A percentile compares a stretch with the other conserved stretches of the same genome.
These are phyloP conservation scores for Corythornis cristatus DNA, from an alignment of 2,113 vertebrate species.

Conservation along the genomic window DNA sequence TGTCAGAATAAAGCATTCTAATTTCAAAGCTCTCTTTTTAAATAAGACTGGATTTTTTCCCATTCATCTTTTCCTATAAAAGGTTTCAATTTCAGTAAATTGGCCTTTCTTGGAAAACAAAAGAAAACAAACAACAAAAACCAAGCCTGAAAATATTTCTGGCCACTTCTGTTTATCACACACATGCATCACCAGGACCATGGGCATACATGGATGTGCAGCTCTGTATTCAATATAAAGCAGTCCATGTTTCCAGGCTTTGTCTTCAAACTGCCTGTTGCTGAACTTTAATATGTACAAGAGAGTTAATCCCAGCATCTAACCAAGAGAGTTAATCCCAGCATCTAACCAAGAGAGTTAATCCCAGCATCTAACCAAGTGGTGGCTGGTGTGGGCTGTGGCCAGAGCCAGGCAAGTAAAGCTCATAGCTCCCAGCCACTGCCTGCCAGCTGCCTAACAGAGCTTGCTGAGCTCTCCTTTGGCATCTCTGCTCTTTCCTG, in stretches of 20 bases:
- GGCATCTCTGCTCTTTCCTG: not conserved
- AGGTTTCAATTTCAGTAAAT: not conserved
- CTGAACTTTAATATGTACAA: not conserved
- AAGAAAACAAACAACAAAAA: not conserved
- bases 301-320: no score
- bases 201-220: not conserved
- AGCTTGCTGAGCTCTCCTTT: not conserved
- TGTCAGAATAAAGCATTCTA: not conserved
- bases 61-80: not conserved
- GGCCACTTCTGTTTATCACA: not conserved
- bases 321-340: no score
- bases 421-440: not conserved
- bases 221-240: not conserved
- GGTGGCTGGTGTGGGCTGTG: not conserved
- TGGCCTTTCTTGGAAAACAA: not conserved
- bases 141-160: not conserved
- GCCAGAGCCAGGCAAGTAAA: not conserved
- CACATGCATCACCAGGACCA: not conserved
- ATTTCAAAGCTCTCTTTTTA: not conserved
- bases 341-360: not conserved
- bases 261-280: not conserved
- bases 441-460: not conserved
- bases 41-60: not conserved
- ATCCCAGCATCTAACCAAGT: not conserved
- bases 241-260: not conserved